Conservation (phyloP, 2,888 invertebrate species). For the Ornithoptera alexandrae region DNA sequence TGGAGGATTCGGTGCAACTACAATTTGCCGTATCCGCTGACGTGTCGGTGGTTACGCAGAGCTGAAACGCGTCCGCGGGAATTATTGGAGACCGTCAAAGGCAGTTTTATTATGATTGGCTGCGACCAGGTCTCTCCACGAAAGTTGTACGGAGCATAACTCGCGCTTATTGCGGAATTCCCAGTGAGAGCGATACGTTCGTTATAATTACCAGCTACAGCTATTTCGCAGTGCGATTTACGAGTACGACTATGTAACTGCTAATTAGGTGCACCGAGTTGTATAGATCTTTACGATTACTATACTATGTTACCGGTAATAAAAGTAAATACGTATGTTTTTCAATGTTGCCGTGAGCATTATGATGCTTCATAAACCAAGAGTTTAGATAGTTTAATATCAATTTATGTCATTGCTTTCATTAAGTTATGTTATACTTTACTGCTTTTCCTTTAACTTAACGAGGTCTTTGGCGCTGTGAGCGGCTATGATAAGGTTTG, state of each 20-base stretch:
- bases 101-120: conserved; percentile 45
- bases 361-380: background rate
- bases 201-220: conserved; percentile 14
- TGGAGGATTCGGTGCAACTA: conserved; percentile 2
- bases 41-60: conserved; percentile 41
- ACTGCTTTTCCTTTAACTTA: no score
- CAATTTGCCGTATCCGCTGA: conserved; percentile 36
- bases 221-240: conserved; percentile 7
- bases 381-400: no score
- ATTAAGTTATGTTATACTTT: no score
- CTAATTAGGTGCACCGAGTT: conserved; percentile 23
- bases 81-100: conserved; percentile 23
- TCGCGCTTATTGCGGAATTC: conserved; percentile 15
- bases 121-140: conserved; percentile 41
- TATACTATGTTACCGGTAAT: conserved; percentile 11
- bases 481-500: no score
- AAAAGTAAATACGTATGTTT: conserved; percentile 18
- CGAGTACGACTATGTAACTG: conserved; percentile 18
- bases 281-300: conserved; percentile 14
- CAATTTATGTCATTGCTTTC: no score
- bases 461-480: no score
- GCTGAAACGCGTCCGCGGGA: conserved; percentile 33
- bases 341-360: background rate
- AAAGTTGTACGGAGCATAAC: conserved; percentile 38
- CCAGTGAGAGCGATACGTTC: background rate